Evolutionary conservation across 2,113 vertebrate genomes (phyloP).

Genomic region (Otis tarda): DNA sequence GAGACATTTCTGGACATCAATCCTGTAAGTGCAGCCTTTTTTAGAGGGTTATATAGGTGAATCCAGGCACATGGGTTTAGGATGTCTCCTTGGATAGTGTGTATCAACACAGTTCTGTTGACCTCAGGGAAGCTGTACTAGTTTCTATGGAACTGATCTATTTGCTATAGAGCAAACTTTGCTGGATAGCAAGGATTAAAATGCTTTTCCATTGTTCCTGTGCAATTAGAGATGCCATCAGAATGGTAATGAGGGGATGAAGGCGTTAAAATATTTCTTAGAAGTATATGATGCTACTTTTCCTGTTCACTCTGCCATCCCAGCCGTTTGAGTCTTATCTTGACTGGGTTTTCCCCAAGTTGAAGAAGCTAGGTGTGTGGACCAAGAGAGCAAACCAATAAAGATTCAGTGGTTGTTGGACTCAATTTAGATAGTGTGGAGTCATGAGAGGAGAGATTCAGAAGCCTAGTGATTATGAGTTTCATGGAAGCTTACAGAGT

Average conservation of each 20-base stretch:
- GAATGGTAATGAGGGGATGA: not conserved
- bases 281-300: not conserved
- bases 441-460: not conserved
- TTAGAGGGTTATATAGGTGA: not conserved
- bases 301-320: not conserved
- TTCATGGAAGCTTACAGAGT: not conserved
- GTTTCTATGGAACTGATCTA: not conserved
- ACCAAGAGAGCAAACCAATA: not conserved
- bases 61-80: not conserved
- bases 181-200: not conserved
- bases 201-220: not conserved
- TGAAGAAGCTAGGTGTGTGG: not conserved
- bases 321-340: not conserved
- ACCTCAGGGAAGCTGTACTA: not conserved
- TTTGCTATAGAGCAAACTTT: not conserved
- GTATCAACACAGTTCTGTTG: fast-evolving
- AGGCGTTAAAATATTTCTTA: not conserved
- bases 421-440: not conserved
- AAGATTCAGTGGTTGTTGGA: not conserved
- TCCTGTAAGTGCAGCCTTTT: constrained; percentile 80
- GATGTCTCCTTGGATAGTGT: not conserved
- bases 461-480: fast-evolving
- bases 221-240: not conserved
- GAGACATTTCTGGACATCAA: constrained; percentile 88
- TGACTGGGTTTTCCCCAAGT: not conserved